Percentiles rank a stretch among this genome's conserved stretches.
These are phyloP conservation scores for Penaeus vannamei DNA, from an alignment of 1,140 invertebrate genomes.

Conservation along the genomic window DNA sequence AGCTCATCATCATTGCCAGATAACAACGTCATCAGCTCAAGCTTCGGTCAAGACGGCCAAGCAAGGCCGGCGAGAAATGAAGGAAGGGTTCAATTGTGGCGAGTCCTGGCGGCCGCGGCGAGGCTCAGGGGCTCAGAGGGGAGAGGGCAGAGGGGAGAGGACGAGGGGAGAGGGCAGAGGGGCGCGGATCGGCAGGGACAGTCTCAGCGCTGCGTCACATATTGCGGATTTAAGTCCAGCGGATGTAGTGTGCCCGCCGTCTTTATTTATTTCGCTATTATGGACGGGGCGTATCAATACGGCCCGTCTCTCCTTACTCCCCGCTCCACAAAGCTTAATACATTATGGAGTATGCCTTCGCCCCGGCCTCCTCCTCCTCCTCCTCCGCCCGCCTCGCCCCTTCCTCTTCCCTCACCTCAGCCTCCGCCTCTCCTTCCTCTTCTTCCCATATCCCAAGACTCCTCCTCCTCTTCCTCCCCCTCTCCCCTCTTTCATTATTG, in stretches of 20 bases:
- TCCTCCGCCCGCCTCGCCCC: too few species aligned
- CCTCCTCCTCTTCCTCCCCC: too few species aligned
- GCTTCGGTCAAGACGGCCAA: too few species aligned
- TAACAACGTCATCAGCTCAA: too few species aligned
- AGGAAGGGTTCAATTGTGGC: slow-evolving; percentile 17
- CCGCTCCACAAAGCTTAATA: too few species aligned
- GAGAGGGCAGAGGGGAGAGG: neutral
- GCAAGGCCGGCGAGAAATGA: neutral
- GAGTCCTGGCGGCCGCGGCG: neutral
- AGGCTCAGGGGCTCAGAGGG: neutral
- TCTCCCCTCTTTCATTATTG: too few species aligned
- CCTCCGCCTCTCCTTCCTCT: too few species aligned
- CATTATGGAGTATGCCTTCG: too few species aligned
- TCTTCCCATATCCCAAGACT: too few species aligned
- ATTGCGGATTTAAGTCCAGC: slow-evolving; percentile 20
- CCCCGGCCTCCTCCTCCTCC: too few species aligned
- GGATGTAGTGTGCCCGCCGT: slow-evolving; percentile 4
- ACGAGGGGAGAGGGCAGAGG: neutral
- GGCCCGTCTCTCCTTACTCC: neutral
- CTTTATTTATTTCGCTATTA: slow-evolving; percentile 34
- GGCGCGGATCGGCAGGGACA: neutral
- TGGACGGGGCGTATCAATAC: slow-evolving; percentile 17
- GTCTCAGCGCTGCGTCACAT: neutral
- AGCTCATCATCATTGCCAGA: too few species aligned
- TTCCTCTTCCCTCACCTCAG: too few species aligned